Percentiles rank a stretch among this genome's conserved stretches.
Evolutionary conservation across 2,888 invertebrate genomes (phyloP).

Genomic region (Penaeus monodon): DNA sequence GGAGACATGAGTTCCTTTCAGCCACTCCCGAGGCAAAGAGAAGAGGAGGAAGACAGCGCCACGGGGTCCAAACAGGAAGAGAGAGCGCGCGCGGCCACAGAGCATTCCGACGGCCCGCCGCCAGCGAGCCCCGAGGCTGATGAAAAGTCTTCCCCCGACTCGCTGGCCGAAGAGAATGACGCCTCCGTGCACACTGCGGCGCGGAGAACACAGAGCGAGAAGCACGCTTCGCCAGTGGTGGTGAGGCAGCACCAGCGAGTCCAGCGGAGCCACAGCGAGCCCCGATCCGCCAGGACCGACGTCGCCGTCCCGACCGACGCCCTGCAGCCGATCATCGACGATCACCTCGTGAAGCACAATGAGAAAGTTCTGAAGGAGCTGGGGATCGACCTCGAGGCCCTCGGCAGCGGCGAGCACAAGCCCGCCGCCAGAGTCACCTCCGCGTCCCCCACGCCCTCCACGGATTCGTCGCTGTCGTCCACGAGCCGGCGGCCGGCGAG

Average conservation of each 20-base stretch:
- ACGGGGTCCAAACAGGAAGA: background rate
- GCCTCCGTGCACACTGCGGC: background rate
- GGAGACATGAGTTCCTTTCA: too few species aligned
- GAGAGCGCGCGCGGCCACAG: too few species aligned
- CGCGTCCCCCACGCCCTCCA: background rate
- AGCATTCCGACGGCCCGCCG: too few species aligned
- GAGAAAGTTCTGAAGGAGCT: constrained; percentile 19
- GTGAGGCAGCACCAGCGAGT: constrained; percentile 10
- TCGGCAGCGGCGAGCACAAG: background rate
- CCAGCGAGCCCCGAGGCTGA: too few species aligned
- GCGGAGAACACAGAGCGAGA: constrained; percentile 9
- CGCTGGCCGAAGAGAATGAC: too few species aligned
- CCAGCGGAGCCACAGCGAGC: constrained; percentile 24
- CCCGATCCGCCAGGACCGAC: background rate
- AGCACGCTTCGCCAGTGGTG: background rate
- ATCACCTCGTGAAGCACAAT: constrained; percentile 37
- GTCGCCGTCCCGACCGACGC: background rate
- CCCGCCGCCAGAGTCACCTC: constrained; percentile 1
- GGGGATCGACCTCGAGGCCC: background rate
- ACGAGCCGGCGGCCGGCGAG: background rate
- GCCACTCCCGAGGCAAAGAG: background rate
- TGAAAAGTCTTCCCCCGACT: too few species aligned
- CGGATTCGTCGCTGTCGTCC: background rate
- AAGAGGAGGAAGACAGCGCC: background rate
- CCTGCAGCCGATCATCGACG: constrained; percentile 23